phyloP scores from a whole-genome alignment of 1,140 invertebrate species.

The Neoseiulus cucumeris region DNA sequence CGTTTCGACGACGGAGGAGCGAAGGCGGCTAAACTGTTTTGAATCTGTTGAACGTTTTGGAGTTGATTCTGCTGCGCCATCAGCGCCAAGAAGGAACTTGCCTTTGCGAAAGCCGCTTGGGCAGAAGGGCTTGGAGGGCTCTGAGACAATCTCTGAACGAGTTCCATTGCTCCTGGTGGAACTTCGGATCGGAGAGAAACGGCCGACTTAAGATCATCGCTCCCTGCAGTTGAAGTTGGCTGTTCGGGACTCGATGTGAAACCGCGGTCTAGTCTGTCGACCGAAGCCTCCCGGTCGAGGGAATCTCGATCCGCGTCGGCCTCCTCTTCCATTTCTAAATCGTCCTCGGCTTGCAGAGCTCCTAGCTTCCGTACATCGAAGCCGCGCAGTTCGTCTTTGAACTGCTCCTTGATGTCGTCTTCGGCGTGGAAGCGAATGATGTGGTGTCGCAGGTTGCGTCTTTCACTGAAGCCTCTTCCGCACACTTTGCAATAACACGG shows the following conservation, averaged over 20 bases:
- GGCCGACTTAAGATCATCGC: not conserved
- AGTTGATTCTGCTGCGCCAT: conserved; percentile 10
- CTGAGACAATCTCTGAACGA: conserved; percentile 4
- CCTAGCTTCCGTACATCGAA: not conserved
- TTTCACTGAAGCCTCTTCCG: conserved; percentile 31
- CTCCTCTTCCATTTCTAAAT: not conserved
- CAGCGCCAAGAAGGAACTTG: conserved; percentile 11
- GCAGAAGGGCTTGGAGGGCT: conserved; percentile 4
- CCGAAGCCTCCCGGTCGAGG: not conserved
- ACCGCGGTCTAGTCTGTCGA: not conserved
- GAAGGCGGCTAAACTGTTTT: conserved; percentile 4
- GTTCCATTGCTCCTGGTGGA: conserved; percentile 2
- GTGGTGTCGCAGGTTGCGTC: conserved; percentile 30
- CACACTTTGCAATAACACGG: conserved; percentile 31
- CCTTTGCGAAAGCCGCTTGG: conserved; percentile 1
- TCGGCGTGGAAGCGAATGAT: conserved; percentile 29
- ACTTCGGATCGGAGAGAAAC: not conserved
- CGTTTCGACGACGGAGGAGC: conserved; percentile 1
- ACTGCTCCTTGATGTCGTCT: conserved; percentile 24
- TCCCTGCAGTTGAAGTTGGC: not conserved
- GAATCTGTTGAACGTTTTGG: conserved; percentile 2
- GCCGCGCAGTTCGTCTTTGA: conserved; percentile 24
- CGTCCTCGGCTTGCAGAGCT: conserved; percentile 6
- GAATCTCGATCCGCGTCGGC: not conserved
- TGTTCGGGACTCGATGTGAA: conserved; percentile 7